Evolutionary conservation across 92 coral and sea anemone species (phyloP).

Genomic region (Montipora capitata): DNA sequence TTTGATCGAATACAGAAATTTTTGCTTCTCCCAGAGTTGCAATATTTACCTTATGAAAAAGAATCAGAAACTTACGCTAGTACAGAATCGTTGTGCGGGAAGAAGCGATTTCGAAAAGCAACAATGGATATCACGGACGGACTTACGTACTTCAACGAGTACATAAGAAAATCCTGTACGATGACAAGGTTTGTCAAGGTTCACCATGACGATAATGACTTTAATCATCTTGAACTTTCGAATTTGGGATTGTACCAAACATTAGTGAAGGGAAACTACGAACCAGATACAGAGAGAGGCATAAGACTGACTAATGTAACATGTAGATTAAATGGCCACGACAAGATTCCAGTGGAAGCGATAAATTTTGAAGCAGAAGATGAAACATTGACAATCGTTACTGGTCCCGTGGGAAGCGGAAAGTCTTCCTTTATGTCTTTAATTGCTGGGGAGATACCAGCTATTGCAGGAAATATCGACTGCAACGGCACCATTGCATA

Average conservation of each 20-base stretch:
- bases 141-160: slow-evolving; percentile 16
- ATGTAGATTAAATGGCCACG: slow-evolving; percentile 13
- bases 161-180: neutral
- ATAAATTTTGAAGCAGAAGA: slow-evolving; percentile 29
- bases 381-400: slow-evolving; percentile 33
- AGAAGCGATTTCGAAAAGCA: neutral
- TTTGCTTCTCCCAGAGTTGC: slow-evolving; percentile 22
- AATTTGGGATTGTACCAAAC: neutral
- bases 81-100: neutral
- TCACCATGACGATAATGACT: neutral
- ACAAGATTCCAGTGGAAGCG: slow-evolving; percentile 7
- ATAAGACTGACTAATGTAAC: slow-evolving; percentile 31
- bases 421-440: slow-evolving; percentile 62
- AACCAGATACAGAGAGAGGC: neutral
- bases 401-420: slow-evolving; percentile 75
- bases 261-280: neutral
- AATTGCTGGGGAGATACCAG: slow-evolving; percentile 54
- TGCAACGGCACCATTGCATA: slow-evolving; percentile 57
- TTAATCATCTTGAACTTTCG: slow-evolving; percentile 6
- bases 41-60: slow-evolving; percentile 13
- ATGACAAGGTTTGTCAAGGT: slow-evolving; percentile 18
- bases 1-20: slow-evolving; percentile 49
- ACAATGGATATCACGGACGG: neutral
- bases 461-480: slow-evolving; percentile 30
- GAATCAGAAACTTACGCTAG: neutral